A percentile compares a stretch with the other conserved stretches of the same genome.
Evolutionary conservation across 2,888 invertebrate genomes (phyloP).

Genomic region (Diloba caeruleocephala): DNA sequence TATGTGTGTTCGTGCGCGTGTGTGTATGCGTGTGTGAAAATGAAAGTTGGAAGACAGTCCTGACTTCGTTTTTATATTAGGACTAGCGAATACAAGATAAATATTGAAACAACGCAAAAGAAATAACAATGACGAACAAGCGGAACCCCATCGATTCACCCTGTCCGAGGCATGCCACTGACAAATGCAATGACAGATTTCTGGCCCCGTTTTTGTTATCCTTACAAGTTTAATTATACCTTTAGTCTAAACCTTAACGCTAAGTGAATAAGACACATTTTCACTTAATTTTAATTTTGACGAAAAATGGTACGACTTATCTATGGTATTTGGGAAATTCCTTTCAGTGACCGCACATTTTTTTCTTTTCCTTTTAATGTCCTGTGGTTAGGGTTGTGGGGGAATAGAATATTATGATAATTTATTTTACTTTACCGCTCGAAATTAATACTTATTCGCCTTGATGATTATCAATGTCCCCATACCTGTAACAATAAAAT

Average conservation of each 20-base stretch:
- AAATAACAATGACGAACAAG: constrained; percentile 42
- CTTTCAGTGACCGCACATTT: constrained; percentile 56
- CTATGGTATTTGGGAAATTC: constrained; percentile 62
- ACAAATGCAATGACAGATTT: constrained; percentile 69
- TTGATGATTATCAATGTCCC: constrained; percentile 8
- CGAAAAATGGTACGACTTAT: constrained; percentile 43
- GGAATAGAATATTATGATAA: constrained; percentile 36
- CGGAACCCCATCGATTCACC: constrained; percentile 57
- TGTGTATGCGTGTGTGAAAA: no score
- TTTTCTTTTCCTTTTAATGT: constrained; percentile 52
- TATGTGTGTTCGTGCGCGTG: no score
- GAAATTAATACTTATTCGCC: constrained; percentile 10
- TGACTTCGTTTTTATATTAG: constrained; percentile 11
- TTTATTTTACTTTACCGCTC: constrained; percentile 40
- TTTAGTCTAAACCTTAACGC: constrained; percentile 20
- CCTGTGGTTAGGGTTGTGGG: constrained; percentile 44
- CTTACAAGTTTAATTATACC: constrained; percentile 20
- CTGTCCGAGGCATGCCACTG: constrained; percentile 57
- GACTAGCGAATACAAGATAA: constrained; percentile 42
- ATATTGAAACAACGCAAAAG: constrained; percentile 46
- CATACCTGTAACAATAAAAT: constrained; percentile 50
- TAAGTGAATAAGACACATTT: constrained; percentile 25
- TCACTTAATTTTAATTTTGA: constrained; percentile 13
- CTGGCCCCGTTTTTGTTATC: constrained; percentile 51
- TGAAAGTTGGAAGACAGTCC: not conserved